These are phyloP conservation scores for Hassar affinis DNA, from an alignment of 2,113 vertebrate genomes.

Conservation along the genomic window DNA sequence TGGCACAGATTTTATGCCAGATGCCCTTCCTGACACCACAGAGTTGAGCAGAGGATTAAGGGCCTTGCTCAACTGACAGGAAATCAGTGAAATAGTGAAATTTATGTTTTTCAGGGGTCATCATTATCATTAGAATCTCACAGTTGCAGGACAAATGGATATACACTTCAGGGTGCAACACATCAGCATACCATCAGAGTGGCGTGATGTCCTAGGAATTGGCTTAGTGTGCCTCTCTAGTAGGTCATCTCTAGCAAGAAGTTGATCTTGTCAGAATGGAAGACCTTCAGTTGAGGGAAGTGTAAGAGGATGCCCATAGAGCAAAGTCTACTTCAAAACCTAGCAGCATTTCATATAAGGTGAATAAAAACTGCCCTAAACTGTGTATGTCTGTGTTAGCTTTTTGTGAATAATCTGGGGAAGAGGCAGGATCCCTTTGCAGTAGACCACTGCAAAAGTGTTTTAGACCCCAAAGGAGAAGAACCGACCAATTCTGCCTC, in stretches of 20 bases:
- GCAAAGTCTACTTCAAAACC: neutral
- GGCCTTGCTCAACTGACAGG: neutral
- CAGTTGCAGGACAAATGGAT: neutral
- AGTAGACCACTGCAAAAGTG: neutral
- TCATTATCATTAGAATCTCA: constrained; percentile 33
- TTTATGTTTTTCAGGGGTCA: constrained; percentile 37
- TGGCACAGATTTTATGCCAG: too few relatives aligned
- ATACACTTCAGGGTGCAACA: neutral
- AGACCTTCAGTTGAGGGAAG: neutral
- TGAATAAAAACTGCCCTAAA: neutral
- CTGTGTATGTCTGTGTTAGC: neutral
- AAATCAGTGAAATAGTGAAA: constrained; percentile 1
- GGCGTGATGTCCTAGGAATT: neutral
- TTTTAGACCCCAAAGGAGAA: neutral
- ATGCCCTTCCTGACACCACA: too few relatives aligned
- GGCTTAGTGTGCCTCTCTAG: neutral
- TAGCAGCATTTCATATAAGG: neutral
- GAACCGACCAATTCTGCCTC: neutral
- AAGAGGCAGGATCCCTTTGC: too few relatives aligned
- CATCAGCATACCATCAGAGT: neutral
- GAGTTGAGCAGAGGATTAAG: too few relatives aligned
- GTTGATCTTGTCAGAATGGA: neutral
- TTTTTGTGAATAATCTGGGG: neutral
- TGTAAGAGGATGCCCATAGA: neutral
- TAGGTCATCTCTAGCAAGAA: neutral